Evolutionary conservation across 2,113 vertebrate species (phyloP), one percentile per base, ranked within the genome.

Genomic region (Tichodroma muraria): DNA sequence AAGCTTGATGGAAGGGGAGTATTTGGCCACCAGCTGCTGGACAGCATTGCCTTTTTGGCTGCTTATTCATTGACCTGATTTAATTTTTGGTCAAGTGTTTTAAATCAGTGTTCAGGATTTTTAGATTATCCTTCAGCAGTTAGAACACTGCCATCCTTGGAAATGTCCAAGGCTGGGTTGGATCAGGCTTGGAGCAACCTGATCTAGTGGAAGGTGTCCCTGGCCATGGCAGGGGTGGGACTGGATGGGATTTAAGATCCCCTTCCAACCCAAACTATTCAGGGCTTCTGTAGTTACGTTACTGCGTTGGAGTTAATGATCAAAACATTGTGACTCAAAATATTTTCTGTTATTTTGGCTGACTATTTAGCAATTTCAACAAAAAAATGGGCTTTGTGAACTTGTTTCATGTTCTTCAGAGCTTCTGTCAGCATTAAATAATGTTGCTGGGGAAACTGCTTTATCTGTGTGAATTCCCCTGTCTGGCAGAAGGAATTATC

Each of bases 11-110:
- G n/a, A n/a, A 37, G 37, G 56, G 25, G 24, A 61, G 28, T 11
- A 6, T 85, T 85, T 81, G 89, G 73, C 57, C 78, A 53, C 73
- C 49, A 35, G 2, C 6, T 28, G 3, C 35, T 60, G 64, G 42
- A 10, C 3, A 16, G 37, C 0, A 0, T 56, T 64, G 23, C 19
- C 59, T 47, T 59, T 84, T 60, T 35, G 37, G 6, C 45, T 60
- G 45, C 16, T 60, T 72, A 19, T 37, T 81, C 28, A 14, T 59
- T 81, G 73, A 35, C 30, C 56, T 54, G 38, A 44, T 38, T 45
- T 40, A 50, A 28, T 31, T 73, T 53, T 73, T 50, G 68, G 11
- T 70, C 25, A 22, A 77, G 13, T 5, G 12, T 63, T n/a, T 92
- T 57, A 27, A 64, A 45, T 84, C 4, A 4, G 1, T 68, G 53